Evolutionary conservation across 92 coral and sea anemone species (phyloP), one percentile per base, ranked within the genome.

Genomic region (Umimayanthus chanpuru): DNA sequence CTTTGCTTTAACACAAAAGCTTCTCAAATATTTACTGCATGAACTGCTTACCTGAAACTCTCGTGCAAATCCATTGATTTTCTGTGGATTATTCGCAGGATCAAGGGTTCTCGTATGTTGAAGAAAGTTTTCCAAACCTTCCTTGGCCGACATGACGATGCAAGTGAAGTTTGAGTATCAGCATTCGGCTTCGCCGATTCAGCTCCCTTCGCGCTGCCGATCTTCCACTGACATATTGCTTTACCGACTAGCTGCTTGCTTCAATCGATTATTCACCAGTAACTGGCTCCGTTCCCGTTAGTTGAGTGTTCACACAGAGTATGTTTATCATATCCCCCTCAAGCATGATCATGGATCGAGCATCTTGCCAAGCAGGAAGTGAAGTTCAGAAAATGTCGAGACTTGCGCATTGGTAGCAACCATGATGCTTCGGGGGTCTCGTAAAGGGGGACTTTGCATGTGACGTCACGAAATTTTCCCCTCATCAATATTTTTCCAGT

Each of bases 51-150:
- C 99, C 96, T 90, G 96, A 88, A 97, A 97, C 88, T 97, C 99
- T 72, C 90, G 89, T 15, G 97, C 94, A 88, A 95, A 97, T 25
- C 99, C 99, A 75, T 95, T 93, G 81, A 91, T 92, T 79, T 91
- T 73, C 58, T 82, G 91, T 0, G 93, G 88, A 55, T 90, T 93
- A 88, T 90, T 92, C 4, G 88, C 80, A 4, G 96, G 98, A 26
- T 90, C 91, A 9, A 95, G 88, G 43, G 88, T 86, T 58, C 86
- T 89, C 21, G 94, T 93, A 65, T 93, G 98, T 61, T 89, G 80
- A 36, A 95, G 89, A 44, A 95, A 95, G 41, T 77, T 56, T 65
- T 81, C 74, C 86, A 92, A 76, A 7, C 94, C 94, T 36, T 82
- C 90, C 64, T 65, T 73, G 4, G 92, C 78, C 78, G 87, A 70